Evolutionary conservation across 2,888 invertebrate species (phyloP).

Genomic region (Pristionchus japonicus): DNA sequence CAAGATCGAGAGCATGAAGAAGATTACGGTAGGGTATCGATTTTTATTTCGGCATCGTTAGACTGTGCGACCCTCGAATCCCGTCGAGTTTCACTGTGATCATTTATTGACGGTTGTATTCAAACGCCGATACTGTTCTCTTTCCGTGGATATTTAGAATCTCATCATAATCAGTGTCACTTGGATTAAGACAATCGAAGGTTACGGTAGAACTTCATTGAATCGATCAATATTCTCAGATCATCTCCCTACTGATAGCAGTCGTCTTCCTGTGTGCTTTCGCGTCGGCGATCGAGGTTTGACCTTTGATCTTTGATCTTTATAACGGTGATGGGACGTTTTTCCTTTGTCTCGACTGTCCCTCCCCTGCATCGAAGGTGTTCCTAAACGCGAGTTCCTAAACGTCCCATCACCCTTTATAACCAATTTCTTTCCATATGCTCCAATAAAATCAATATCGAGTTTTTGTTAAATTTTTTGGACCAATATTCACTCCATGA

Average conservation of each 20-base stretch:
- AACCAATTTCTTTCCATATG: no score
- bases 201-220: not conserved
- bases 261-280: constrained; percentile 23
- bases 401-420: no score
- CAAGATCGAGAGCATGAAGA: constrained; percentile 31
- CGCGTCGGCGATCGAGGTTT: constrained; percentile 41
- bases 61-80: no score
- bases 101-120: not conserved
- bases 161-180: not conserved
- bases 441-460: no score
- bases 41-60: not conserved
- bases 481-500: no score
- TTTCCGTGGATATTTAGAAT: not conserved
- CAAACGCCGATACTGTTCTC: not conserved
- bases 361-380: no score
- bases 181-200: not conserved
- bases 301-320: not conserved
- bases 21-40: constrained; percentile 25
- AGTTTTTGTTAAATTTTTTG: no score
- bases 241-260: not conserved
- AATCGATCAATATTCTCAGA: not conserved
- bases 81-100: not conserved
- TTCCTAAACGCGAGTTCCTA: no score
- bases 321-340: no score
- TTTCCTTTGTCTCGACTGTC: no score